phyloP scores from a whole-genome alignment of 2,797 vertebrate species.

The Pseudochirops corinnae region DNA sequence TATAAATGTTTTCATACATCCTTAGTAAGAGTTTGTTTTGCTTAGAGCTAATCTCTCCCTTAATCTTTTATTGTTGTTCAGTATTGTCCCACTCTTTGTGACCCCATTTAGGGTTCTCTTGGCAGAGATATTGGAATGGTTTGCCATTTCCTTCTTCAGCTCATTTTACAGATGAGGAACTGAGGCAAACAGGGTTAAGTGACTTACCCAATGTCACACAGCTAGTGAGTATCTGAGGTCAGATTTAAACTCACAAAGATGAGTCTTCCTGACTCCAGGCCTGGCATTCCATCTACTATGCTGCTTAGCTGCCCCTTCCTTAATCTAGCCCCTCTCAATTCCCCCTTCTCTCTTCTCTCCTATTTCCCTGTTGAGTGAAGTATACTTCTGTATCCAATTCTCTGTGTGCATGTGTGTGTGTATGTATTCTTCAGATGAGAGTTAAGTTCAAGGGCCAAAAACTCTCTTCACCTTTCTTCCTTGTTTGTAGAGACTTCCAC shows the following conservation, averaged over 20 bases:
- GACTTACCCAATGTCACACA: neutral
- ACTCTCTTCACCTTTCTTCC: neutral
- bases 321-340: too few species aligned
- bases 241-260: neutral
- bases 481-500: too few species aligned
- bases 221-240: neutral
- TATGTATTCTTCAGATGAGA: too few species aligned
- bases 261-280: neutral
- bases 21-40: neutral
- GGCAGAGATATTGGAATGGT: neutral
- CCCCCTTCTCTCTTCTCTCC: too few species aligned
- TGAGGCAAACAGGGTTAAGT: neutral
- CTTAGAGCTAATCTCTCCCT: neutral
- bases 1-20: neutral
- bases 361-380: too few species aligned
- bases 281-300: neutral
- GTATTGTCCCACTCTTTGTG: neutral
- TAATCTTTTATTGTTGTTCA: neutral
- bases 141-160: neutral
- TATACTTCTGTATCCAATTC: too few species aligned
- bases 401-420: too few species aligned
- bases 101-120: neutral
- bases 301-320: neutral
- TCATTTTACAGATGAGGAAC: constrained; percentile 33
- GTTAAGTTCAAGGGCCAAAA: neutral